These are phyloP conservation scores for Xenopus laevis DNA, from an alignment of 2,113 vertebrate genomes.

Conservation along the genomic window DNA sequence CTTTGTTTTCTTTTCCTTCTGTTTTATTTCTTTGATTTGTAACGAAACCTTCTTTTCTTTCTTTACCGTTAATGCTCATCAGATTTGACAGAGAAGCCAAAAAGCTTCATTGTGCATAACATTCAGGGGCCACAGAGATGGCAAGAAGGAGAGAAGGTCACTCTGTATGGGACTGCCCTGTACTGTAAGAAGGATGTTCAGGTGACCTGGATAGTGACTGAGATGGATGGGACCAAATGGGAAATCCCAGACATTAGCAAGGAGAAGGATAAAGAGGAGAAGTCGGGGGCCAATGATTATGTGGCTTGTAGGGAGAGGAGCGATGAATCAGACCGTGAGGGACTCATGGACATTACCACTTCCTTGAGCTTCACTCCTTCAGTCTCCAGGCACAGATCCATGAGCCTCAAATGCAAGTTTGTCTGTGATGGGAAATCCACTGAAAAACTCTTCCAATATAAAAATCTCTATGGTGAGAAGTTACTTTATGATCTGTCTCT, in stretches of 20 bases:
- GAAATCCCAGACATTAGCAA: conserved; percentile 15
- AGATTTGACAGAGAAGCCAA: neutral
- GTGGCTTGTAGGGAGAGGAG: conserved; percentile 18
- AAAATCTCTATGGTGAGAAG: conserved; percentile 25
- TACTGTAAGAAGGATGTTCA: conserved; percentile 4
- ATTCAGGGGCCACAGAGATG: conserved; percentile 23
- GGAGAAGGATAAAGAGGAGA: neutral
- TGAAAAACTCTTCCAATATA: conserved; percentile 11
- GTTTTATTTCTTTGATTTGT: no score
- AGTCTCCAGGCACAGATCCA: conserved; percentile 2
- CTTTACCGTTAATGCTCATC: no score
- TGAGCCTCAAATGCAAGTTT: conserved; percentile 7
- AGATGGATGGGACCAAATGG: neutral
- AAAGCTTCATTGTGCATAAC: neutral
- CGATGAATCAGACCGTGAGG: conserved; percentile 6
- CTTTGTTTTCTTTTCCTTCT: no score
- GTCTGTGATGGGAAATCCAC: neutral
- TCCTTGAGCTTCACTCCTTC: conserved; percentile 32
- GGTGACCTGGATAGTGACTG: conserved; percentile 6
- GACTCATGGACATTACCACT: conserved; percentile 20
- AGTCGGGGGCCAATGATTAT: neutral
- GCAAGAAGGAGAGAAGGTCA: conserved; percentile 23
- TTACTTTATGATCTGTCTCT: no score
- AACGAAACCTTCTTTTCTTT: no score
- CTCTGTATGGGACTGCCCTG: conserved; percentile 9